Percentiles rank a stretch among this genome's conserved stretches.
These are phyloP conservation scores for Lota lota DNA, from an alignment of 2,113 vertebrate genomes.

Conservation along the genomic window DNA sequence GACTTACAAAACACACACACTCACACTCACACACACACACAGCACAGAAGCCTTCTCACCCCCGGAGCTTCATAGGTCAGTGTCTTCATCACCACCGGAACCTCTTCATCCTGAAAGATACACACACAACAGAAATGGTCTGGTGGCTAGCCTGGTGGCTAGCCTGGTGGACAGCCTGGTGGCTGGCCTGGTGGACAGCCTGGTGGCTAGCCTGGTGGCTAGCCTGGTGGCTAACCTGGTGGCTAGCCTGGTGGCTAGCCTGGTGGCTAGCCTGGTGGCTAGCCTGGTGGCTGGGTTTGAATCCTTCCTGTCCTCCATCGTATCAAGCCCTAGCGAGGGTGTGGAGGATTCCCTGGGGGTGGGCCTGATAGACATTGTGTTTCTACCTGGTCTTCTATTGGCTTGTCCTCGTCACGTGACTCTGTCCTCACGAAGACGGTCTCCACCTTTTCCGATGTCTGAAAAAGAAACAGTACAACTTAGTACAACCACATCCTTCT, in stretches of 20 bases:
- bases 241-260: not conserved
- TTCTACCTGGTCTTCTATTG: conserved; percentile 43
- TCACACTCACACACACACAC: too few species aligned
- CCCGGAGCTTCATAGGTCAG: conserved; percentile 44
- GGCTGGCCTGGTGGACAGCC: too few species aligned
- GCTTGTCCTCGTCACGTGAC: conserved; percentile 37
- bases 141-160: conserved; percentile 12
- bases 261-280: not conserved
- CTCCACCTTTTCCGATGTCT: conserved; percentile 58
- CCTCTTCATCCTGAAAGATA: conserved; percentile 8
- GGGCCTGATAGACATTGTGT: conserved; percentile 19
- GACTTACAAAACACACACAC: too few species aligned
- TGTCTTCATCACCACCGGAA: conserved; percentile 47
- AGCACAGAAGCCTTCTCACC: conserved; percentile 30
- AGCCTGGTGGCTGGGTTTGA: too few species aligned
- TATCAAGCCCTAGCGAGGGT: conserved; percentile 18
- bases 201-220: conserved; percentile 12
- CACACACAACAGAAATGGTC: not conserved
- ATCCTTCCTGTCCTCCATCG: conserved; percentile 11
- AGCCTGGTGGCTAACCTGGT: conserved; percentile 18
- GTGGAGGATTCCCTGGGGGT: conserved; percentile 20
- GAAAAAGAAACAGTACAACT: conserved; percentile 24
- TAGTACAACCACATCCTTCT: not conserved
- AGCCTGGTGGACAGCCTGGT: conserved; percentile 16
- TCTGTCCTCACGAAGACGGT: conserved; percentile 30